Percentiles rank a stretch among this genome's conserved stretches.
These are phyloP conservation scores for Hydrotaea diabolus DNA, from an alignment of 2,888 invertebrate genomes.

Conservation along the genomic window DNA sequence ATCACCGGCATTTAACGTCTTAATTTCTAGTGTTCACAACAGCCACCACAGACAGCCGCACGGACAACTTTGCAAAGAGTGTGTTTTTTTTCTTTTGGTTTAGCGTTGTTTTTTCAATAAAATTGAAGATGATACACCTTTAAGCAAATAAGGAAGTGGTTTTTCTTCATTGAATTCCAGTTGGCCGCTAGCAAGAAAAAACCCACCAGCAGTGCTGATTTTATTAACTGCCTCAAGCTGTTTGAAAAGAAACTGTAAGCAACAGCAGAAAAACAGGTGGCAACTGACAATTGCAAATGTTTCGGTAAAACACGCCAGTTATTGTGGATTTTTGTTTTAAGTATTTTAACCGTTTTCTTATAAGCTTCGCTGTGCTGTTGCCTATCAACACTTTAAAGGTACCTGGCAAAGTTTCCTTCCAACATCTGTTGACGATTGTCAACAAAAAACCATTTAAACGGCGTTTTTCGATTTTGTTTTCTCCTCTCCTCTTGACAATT, in stretches of 20 bases:
- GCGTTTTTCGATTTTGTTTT: neutral
- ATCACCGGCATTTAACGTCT: constrained; percentile 16
- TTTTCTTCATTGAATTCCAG: constrained; percentile 7
- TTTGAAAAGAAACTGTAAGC: neutral
- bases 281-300: constrained; percentile 44
- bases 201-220: constrained; percentile 15
- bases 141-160: constrained; percentile 62
- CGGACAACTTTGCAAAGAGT: neutral
- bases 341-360: neutral
- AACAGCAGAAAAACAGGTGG: constrained; percentile 55
- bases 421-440: constrained; percentile 59
- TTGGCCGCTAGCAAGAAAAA: constrained; percentile 33
- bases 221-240: neutral
- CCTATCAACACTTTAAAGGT: constrained; percentile 35
- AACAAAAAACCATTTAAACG: no score
- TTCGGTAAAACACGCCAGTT: no score
- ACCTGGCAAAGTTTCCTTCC: neutral
- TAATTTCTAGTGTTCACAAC: neutral
- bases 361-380: neutral
- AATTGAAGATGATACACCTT: constrained; percentile 44
- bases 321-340: neutral
- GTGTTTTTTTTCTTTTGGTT: no score
- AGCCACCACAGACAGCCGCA: neutral
- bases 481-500: constrained; percentile 13
- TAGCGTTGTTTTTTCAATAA: neutral